A percentile compares a stretch with the other conserved stretches of the same genome.
These are phyloP conservation scores for Cacoxenus indagator DNA, from an alignment of 2,888 invertebrate species.

Conservation along the genomic window DNA sequence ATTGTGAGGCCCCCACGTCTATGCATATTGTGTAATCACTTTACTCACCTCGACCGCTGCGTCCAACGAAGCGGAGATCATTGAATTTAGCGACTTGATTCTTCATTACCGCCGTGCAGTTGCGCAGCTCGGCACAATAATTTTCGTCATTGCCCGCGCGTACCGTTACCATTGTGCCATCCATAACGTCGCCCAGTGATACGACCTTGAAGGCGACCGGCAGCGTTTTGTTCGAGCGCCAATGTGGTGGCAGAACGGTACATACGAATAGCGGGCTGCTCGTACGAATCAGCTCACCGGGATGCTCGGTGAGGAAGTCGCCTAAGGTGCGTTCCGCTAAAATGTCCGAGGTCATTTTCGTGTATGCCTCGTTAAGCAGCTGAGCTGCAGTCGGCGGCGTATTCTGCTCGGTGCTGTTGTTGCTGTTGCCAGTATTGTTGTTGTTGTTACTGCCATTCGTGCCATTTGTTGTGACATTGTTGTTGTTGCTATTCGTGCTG, in stretches of 20 bases:
- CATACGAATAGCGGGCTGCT: slow-evolving; percentile 96
- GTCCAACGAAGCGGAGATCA: slow-evolving; percentile 97
- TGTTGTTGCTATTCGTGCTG: slow-evolving; percentile 70
- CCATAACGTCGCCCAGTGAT: slow-evolving; percentile 92
- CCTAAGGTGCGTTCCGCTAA: slow-evolving; percentile 89
- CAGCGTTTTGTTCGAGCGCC: slow-evolving; percentile 98
- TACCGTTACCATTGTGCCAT: slow-evolving; percentile 96
- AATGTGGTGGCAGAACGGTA: slow-evolving; percentile 94
- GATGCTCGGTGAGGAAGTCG: slow-evolving; percentile 90
- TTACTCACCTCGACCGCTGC: slow-evolving; percentile 97
- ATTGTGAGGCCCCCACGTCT: too few species aligned
- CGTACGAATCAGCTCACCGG: slow-evolving; percentile 92
- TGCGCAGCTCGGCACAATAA: slow-evolving; percentile 94
- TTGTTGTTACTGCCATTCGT: slow-evolving; percentile 53
- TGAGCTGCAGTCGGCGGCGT: slow-evolving; percentile 80
- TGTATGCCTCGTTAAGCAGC: slow-evolving; percentile 85
- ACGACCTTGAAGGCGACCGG: slow-evolving; percentile 98
- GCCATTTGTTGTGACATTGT: slow-evolving; percentile 63
- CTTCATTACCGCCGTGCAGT: slow-evolving; percentile 96
- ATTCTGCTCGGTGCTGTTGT: slow-evolving; percentile 72
- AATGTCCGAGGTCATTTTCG: slow-evolving; percentile 91
- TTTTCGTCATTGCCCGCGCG: slow-evolving; percentile 99
- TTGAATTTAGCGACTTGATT: slow-evolving; percentile 99
- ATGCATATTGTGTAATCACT: too few species aligned
- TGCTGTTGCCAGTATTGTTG: slow-evolving; percentile 72